A percentile compares a stretch with the other conserved stretches of the same genome.
These are phyloP conservation scores for Mobula birostris DNA, from an alignment of 2,113 vertebrate genomes.

Conservation along the genomic window DNA sequence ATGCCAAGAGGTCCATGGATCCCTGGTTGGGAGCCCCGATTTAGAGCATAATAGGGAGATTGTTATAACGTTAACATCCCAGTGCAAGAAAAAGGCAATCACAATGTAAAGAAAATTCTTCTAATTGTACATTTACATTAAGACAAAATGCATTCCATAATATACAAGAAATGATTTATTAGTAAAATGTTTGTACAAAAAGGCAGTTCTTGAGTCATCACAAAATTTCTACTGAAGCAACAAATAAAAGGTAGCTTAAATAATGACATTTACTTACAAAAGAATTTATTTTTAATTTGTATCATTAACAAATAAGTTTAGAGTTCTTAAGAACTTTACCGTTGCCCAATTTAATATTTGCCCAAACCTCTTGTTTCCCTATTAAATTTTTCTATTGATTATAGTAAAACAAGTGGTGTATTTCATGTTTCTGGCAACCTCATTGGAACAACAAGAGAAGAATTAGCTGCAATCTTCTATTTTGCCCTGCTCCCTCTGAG, in stretches of 20 bases:
- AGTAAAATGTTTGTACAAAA: no score
- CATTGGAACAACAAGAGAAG: not conserved
- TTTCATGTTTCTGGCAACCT: not conserved
- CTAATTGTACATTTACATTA: slow-evolving; percentile 5
- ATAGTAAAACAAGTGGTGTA: not conserved
- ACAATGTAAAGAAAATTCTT: not conserved
- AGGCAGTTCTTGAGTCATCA: no score
- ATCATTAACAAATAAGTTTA: not conserved
- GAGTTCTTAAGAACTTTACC: not conserved
- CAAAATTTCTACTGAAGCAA: no score
- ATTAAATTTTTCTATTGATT: not conserved
- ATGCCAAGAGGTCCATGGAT: no score
- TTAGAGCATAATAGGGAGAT: not conserved
- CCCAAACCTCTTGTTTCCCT: not conserved
- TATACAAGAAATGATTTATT: no score
- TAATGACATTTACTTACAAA: not conserved
- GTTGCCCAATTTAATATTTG: not conserved
- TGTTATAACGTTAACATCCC: not conserved
- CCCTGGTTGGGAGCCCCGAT: not conserved
- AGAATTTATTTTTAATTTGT: not conserved
- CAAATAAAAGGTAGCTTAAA: not conserved
- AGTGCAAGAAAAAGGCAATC: not conserved
- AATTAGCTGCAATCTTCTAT: not conserved
- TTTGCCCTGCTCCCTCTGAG: not conserved
- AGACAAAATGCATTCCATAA: not conserved